A percentile compares a stretch with the other conserved stretches of the same genome.
These are phyloP conservation scores for Mylabris phalerata DNA, from an alignment of 1,140 invertebrate genomes.

Conservation along the genomic window DNA sequence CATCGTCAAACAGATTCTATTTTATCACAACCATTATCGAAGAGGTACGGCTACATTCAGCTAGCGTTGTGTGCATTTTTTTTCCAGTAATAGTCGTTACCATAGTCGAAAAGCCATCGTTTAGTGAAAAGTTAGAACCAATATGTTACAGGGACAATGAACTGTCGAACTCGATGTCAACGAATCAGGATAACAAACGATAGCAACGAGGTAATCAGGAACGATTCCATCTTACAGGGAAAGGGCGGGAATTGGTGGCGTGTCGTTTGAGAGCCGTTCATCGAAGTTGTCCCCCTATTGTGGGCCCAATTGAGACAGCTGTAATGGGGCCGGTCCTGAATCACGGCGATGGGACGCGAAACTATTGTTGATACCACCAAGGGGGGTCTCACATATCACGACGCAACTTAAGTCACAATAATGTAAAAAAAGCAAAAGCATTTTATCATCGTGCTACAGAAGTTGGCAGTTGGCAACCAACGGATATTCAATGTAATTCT, in stretches of 20 bases:
- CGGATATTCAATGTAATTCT: conserved; percentile 33
- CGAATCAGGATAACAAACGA: conserved; percentile 38
- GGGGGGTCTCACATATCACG: conserved; percentile 32
- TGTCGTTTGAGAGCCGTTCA: conserved; percentile 29
- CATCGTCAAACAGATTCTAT: conserved; percentile 1
- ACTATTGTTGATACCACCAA: conserved; percentile 26
- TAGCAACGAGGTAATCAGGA: conserved; percentile 37
- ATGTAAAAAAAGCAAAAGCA: conserved; percentile 27
- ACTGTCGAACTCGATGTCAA: conserved; percentile 42
- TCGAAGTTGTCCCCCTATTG: neutral
- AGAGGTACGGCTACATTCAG: too few species aligned
- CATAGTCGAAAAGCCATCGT: neutral
- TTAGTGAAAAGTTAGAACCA: conserved; percentile 16
- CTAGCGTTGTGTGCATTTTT: conserved; percentile 7
- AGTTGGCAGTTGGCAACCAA: conserved; percentile 32
- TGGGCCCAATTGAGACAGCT: conserved; percentile 36
- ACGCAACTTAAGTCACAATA: conserved; percentile 31
- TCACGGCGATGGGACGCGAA: conserved; percentile 18
- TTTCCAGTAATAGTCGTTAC: neutral
- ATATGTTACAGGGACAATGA: conserved; percentile 41
- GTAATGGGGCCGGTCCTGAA: conserved; percentile 22
- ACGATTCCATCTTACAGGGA: conserved; percentile 40
- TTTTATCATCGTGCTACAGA: conserved; percentile 30
- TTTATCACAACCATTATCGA: conserved; percentile 9
- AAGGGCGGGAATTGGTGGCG: conserved; percentile 37